Evolutionary conservation across 1,140 invertebrate species (phyloP).

Genomic region (Sweltsa coloradensis): DNA sequence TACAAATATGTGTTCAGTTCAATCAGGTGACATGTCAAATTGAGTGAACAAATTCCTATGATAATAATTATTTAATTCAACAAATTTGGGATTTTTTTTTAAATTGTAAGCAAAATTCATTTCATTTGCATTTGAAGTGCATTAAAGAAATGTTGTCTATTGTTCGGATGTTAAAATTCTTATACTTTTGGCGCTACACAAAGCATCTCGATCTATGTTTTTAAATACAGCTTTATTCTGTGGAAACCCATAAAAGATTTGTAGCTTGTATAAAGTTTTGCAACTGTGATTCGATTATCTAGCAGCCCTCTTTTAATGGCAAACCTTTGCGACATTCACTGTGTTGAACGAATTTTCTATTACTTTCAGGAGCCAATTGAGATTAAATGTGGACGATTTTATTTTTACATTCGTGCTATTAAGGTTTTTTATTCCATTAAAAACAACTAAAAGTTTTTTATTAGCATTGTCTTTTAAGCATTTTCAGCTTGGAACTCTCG

Average conservation of each 20-base stretch:
- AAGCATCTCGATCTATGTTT: conserved; percentile 1
- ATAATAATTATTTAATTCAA: too few relatives aligned
- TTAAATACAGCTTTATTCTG: not conserved
- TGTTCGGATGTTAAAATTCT: too few relatives aligned
- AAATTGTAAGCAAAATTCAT: too few relatives aligned
- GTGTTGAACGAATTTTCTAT: not conserved
- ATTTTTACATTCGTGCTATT: not conserved
- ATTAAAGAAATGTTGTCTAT: too few relatives aligned
- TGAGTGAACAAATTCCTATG: too few relatives aligned
- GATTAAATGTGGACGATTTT: conserved; percentile 2
- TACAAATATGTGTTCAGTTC: too few relatives aligned
- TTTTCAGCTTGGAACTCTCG: not conserved
- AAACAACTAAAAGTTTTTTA: not conserved
- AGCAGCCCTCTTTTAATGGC: not conserved
- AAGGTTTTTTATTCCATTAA: not conserved
- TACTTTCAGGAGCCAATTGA: conserved; percentile 1
- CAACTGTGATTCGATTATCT: conserved; percentile 6
- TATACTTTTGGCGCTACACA: too few relatives aligned
- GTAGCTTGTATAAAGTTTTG: not conserved
- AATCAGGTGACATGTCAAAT: too few relatives aligned
- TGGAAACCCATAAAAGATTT: conserved; percentile 9
- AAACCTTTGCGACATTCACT: too few relatives aligned
- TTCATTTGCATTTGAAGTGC: too few relatives aligned
- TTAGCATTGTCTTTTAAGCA: not conserved
- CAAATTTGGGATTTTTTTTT: too few relatives aligned